Evolutionary conservation across 2,797 vertebrate species (phyloP).

Genomic region (Enteromius trimaculatus): DNA sequence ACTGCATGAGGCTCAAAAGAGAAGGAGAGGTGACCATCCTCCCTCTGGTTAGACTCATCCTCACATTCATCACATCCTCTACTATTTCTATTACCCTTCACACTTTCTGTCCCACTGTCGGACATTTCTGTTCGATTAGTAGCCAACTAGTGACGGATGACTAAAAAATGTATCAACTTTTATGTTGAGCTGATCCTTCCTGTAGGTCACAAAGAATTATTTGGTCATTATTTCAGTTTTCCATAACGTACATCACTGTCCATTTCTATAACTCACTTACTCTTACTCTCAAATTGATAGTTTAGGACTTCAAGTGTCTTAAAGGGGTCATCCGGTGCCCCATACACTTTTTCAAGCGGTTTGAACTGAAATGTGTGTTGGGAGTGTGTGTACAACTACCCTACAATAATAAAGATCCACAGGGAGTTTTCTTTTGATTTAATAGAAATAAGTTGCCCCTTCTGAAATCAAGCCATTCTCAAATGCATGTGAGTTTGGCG

Average conservation of each 20-base stretch:
- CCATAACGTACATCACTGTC: neutral
- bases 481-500: too few species aligned
- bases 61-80: slow-evolving; percentile 30
- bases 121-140: slow-evolving; percentile 25
- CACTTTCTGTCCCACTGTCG: slow-evolving; percentile 2
- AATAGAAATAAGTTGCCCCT: too few species aligned
- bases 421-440: too few species aligned
- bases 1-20: slow-evolving; percentile 29
- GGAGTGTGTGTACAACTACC: too few species aligned
- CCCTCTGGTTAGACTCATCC: slow-evolving; percentile 35
- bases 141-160: neutral
- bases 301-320: neutral
- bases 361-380: too few species aligned
- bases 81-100: slow-evolving; percentile 33
- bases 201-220: neutral
- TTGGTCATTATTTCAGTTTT: neutral
- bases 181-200: neutral
- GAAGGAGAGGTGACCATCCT: slow-evolving; percentile 35
- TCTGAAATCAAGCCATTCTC: too few species aligned
- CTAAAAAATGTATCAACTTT: slow-evolving; percentile 5
- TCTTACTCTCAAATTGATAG: neutral
- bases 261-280: neutral
- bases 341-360: too few species aligned
- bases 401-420: too few species aligned
- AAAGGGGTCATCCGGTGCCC: too few species aligned